Base-by-base conservation (phyloP, 1,140 invertebrate genomes). In the Adoxophyes honmai region DNA sequence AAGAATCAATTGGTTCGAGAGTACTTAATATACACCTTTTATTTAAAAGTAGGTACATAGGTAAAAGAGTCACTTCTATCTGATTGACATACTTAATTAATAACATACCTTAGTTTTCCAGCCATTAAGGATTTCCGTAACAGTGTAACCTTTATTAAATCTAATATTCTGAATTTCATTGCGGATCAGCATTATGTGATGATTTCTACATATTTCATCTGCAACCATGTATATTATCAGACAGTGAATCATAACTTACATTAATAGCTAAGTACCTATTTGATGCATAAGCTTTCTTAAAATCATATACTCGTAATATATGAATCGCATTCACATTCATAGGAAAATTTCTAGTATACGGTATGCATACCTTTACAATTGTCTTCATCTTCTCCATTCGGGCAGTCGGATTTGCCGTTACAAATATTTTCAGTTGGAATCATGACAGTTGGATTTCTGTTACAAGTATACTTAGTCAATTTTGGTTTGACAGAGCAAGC, bases 71-170 rank as follows among this genome's bases (percentile, higher is more conserved):
- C n/a, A n/a, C n/a, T n/a, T n/a, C n/a, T n/a, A n/a, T n/a, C n/a
- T n/a, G n/a, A n/a, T n/a, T n/a, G n/a, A 28, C 21, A 28, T 6
- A 28, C 15, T 4, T 18, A 10, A 18, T 16, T 16, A 48, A 58
- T 36, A 59, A 39, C 33, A 10, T 65, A 81, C 82, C 74, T 83
- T 83, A 4, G 57, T 57, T 68, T 75, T 81, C 82, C 82, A 86
- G 8, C 59, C 48, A 1, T 56, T 34, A 4, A 86, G 54, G 13
- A 72, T 52, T 60, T 75, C 76, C 2, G 73, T 73, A 44, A 78
- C 54, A 33, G 63, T 54, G 5, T 73, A 74, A 14, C 70, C 71
- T 64, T 67, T 70, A 4, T 75, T 42, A 13, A 75, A 67, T 4
- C 52, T 35, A 9, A 73, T 52, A 9, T 67, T 60, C 56, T 74